Conservation (phyloP, 2,888 invertebrate species). For the Trypoxylon attenuatum region DNA sequence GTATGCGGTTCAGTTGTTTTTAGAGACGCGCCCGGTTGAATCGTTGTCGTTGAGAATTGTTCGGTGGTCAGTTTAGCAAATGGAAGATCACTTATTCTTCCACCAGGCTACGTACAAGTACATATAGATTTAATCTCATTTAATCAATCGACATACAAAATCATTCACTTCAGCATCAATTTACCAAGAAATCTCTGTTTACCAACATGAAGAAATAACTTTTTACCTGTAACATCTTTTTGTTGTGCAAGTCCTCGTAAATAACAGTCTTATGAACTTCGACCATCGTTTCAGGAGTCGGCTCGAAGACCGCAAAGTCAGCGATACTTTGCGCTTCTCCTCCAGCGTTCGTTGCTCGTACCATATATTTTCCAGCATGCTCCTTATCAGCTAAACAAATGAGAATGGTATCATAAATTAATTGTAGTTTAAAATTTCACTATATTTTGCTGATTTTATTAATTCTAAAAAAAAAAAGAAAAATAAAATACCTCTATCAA, state of each 20-base stretch:
- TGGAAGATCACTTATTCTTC: slow-evolving; percentile 65
- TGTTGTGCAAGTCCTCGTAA: slow-evolving; percentile 77
- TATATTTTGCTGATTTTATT: too few species aligned
- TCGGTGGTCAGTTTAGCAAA: slow-evolving; percentile 66
- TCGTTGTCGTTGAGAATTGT: slow-evolving; percentile 64
- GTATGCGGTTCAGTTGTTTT: slow-evolving; percentile 53
- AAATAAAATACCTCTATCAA: slow-evolving; percentile 80
- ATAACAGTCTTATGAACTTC: slow-evolving; percentile 82
- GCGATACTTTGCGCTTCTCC: slow-evolving; percentile 90
- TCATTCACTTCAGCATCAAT: neutral
- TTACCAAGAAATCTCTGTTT: neutral
- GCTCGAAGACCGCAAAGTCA: slow-evolving; percentile 84
- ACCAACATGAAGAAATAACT: neutral
- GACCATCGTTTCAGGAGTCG: slow-evolving; percentile 81
- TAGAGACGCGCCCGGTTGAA: slow-evolving; percentile 65
- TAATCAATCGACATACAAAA: neutral
- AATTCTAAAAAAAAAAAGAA: neutral
- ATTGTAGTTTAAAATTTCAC: neutral
- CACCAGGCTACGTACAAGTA: slow-evolving; percentile 61
- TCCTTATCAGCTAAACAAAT: slow-evolving; percentile 76
- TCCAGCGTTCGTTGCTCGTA: slow-evolving; percentile 83
- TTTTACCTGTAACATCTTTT: slow-evolving; percentile 67
- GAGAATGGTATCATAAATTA: neutral
- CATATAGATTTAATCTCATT: slow-evolving; percentile 10
- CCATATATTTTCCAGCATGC: slow-evolving; percentile 87